Evolutionary conservation across 2,888 invertebrate genomes (phyloP), one percentile per base, ranked within the genome.

Genomic region (Eristalis tenax): DNA sequence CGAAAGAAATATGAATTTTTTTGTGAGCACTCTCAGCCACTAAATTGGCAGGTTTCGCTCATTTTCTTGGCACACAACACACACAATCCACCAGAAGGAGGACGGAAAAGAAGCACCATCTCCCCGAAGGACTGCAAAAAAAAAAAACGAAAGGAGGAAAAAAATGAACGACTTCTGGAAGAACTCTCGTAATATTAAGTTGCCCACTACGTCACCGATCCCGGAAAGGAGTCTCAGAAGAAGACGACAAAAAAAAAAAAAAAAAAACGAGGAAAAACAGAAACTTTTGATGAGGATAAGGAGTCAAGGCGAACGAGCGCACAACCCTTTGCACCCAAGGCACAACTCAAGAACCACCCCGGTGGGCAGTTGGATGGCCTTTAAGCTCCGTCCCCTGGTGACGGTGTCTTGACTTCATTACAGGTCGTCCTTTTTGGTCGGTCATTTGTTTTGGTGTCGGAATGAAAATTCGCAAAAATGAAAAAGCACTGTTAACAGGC

Each of bases 351-450:
- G 28, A 63, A n/a, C 35, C 40, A 26, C 26, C 18, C 15, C 13
- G n/a, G 18, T 15, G 4, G 38, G 15, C 18, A 11, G 40, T 6
- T 68, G 15, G 59, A 43, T 61, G 43, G 61, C 65, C 50, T 74
- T 68, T 68, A 35, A 70, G 28, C 50, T 63, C 61, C 26, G 26
- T 38, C 35, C 35, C 38, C 26, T 15, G 59, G 18, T 61, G 73
- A 73, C 43, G 73, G 61, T 80, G 80, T 73, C 73, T 68, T 35
- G 68, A 80, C 73, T 80, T 80, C 80, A 80, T 80, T 80, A 80
- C 61, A 50, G 26, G 61, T 61, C 43, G 23, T 23, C 43, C 66
- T 35, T 61, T 73, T 73, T 10, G 64, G 79, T 4, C 69, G 65
- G 22, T 66, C 78, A 64, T 78, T 79, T 79, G 35, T 66, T 73